A percentile compares a stretch with the other conserved stretches of the same genome.
Conservation (phyloP, 23 tunicate species). For the Aplidium turbinatum region DNA sequence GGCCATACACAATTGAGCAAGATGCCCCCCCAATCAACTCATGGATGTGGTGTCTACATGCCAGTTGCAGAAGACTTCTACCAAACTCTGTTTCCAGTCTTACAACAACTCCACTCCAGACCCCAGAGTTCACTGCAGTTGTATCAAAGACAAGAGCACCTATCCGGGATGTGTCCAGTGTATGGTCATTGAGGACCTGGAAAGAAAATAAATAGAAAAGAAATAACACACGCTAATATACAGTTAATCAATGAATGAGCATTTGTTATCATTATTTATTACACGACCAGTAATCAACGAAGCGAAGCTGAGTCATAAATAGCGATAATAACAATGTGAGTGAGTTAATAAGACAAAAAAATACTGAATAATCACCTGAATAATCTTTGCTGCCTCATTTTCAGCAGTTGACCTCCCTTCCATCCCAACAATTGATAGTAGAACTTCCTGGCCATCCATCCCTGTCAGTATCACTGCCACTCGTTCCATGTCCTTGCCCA, state of each 20-base stretch:
- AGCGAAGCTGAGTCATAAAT: no score
- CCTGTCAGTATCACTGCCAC: constrained; percentile 12
- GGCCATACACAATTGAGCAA: constrained; percentile 3
- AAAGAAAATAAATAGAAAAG: no score
- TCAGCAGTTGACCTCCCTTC: constrained; percentile 16
- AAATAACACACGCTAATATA: no score
- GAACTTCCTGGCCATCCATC: constrained; percentile 2
- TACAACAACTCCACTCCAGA: neutral
- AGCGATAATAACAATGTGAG: no score
- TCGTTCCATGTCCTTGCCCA: constrained; percentile 13
- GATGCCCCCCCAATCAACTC: neutral
- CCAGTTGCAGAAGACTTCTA: neutral
- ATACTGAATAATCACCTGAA: no score
- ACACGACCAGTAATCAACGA: no score
- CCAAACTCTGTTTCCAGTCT: constrained; percentile 11
- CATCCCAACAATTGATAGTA: neutral
- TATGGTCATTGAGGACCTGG: neutral
- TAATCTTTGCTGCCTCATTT: constrained; percentile 3
- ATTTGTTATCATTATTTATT: no score
- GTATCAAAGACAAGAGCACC: constrained; percentile 1
- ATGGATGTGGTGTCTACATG: constrained; percentile 5
- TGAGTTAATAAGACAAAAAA: no score
- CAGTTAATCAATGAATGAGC: no score
- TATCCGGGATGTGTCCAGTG: neutral
- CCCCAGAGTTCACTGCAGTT: neutral